Conservation (phyloP, 2,888 invertebrate species). For the Anticlea derivata region DNA sequence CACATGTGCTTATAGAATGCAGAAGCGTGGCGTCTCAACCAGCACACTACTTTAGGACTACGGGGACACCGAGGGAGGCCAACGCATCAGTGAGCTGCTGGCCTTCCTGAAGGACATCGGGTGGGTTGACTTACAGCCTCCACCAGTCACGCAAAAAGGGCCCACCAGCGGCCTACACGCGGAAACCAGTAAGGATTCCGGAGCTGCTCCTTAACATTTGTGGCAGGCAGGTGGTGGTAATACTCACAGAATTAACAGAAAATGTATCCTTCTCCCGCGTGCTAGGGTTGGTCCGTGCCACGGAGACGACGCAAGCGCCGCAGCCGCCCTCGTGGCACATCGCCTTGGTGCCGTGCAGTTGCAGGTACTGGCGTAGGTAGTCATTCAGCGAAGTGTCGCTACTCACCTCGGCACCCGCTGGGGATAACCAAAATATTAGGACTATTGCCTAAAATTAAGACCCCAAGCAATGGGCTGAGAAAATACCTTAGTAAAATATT, state of each 20-base stretch:
- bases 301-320: conserved; percentile 85
- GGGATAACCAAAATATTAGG: conserved; percentile 21
- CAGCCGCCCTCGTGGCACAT: conserved; percentile 90
- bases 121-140: too few species aligned
- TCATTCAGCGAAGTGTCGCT: conserved; percentile 80
- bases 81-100: too few species aligned
- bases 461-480: too few species aligned
- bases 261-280: conserved; percentile 76
- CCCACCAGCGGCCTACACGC: neutral
- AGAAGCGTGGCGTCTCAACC: too few species aligned
- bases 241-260: conserved; percentile 87
- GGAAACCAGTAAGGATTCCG: too few species aligned
- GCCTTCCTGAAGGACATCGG: too few species aligned
- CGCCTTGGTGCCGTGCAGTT: conserved; percentile 86
- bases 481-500: too few species aligned
- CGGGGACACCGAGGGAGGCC: too few species aligned
- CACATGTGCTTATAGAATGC: too few species aligned
- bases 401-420: conserved; percentile 61
- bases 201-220: too few species aligned
- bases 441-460: too few species aligned
- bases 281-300: conserved; percentile 66
- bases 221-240: neutral
- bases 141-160: conserved; percentile 2
- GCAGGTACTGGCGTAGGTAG: conserved; percentile 83
- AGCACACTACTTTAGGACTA: too few species aligned